phyloP scores from a whole-genome alignment of 2,888 invertebrate species.

The Rhamnusium bicolor region DNA sequence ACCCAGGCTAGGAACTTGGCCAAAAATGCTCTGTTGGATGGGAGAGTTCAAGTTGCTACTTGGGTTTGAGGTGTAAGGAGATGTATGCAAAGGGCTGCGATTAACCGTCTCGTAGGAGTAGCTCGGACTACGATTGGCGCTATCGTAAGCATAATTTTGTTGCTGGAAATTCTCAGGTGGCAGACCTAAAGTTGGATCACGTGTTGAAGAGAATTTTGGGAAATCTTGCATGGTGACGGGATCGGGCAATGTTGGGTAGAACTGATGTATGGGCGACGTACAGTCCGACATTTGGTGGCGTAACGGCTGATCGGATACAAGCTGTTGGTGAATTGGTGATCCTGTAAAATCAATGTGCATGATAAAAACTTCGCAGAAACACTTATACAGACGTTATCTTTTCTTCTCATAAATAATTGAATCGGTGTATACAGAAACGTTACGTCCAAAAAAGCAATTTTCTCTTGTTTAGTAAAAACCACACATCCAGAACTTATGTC shows the following conservation, averaged over 20 bases:
- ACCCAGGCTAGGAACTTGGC: constrained; percentile 61
- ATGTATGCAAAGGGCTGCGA: constrained; percentile 57
- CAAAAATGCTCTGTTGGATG: constrained; percentile 58
- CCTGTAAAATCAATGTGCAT: constrained; percentile 69
- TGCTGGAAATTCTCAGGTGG: constrained; percentile 56
- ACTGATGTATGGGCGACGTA: constrained; percentile 78
- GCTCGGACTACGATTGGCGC: constrained; percentile 50
- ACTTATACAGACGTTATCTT: too few species aligned
- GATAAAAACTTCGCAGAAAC: too few species aligned
- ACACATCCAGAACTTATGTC: too few species aligned
- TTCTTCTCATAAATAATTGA: too few species aligned
- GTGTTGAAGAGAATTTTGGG: constrained; percentile 46
- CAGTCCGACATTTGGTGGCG: constrained; percentile 66
- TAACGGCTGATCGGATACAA: constrained; percentile 61
- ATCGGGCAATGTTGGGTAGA: constrained; percentile 67
- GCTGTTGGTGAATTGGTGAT: constrained; percentile 78
- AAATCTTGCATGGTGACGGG: constrained; percentile 72
- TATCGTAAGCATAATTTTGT: constrained; percentile 54
- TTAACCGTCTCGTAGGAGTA: constrained; percentile 46
- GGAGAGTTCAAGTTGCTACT: constrained; percentile 65
- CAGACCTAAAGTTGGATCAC: constrained; percentile 61
- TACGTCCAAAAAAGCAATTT: too few species aligned
- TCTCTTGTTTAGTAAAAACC: too few species aligned
- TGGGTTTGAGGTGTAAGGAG: constrained; percentile 62
- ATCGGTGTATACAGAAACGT: too few species aligned